Percentiles rank a stretch among this genome's conserved stretches.
phyloP scores from a whole-genome alignment of 2,797 vertebrate species.

The Squalus acanthias region DNA sequence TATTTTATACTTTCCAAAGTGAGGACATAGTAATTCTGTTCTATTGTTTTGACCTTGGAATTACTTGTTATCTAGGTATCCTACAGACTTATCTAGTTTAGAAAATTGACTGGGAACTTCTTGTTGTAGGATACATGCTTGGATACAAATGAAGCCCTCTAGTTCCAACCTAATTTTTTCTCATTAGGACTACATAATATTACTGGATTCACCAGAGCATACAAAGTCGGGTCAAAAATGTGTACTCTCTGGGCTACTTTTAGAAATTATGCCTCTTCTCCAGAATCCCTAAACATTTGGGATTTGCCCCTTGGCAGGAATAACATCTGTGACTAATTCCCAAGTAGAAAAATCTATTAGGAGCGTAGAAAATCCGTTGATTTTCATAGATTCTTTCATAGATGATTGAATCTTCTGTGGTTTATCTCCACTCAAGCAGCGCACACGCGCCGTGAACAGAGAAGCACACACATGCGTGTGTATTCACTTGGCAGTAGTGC shows the following conservation, averaged over 20 bases:
- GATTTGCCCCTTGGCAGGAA: not conserved
- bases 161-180: not conserved
- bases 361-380: not conserved
- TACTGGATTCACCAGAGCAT: not conserved
- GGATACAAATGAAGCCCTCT: not conserved
- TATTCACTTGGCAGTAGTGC: not conserved
- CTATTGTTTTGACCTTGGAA: conserved; percentile 17
- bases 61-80: not conserved
- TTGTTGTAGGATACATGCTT: not conserved
- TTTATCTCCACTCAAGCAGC: not conserved
- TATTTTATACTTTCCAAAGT: not conserved
- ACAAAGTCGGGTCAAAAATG: not conserved
- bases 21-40: not conserved
- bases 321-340: conserved; percentile 15
- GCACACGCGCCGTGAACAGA: no score
- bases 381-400: not conserved
- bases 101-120: not conserved
- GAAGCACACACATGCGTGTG: not conserved
- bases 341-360: not conserved
- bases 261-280: not conserved
- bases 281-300: not conserved
- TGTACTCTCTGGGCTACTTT: not conserved
- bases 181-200: not conserved
- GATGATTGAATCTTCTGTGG: not conserved
- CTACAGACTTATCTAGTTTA: not conserved